Base-by-base conservation (phyloP, 2,888 invertebrate species). In the Bombylius discolor region DNA sequence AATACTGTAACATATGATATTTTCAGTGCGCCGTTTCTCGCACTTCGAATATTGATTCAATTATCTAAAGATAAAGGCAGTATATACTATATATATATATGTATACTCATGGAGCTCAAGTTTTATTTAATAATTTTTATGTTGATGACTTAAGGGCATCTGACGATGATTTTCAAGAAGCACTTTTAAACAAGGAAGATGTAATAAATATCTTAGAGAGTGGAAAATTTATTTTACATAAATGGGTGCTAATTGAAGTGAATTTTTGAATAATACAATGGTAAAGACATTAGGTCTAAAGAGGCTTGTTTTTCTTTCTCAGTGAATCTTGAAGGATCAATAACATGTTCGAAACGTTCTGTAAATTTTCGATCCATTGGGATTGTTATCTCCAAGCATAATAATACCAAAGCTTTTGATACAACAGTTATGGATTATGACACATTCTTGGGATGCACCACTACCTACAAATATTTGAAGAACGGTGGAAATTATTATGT, bases 281-380 rank as follows among this genome's bases (percentile, higher is more conserved):
- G 12, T 50, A 14, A 50, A 50, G 14, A 39, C 39, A 6, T 39
- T 50, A 50, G 42, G 50, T 4, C 36, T 50, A 5, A 42, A n/a
- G 50, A 50, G 5, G 50, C 42, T 23, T 9, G 12, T 4, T 50
- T 50, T 23, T 32, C n/a, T 32, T 47, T 32, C n/a, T n/a, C 32
- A 23, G 13, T 46, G 9, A 47, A 52, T 13, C 13, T 34, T 5
- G 34, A 52, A 5, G 8, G 13, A 12, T 14, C 23, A 33, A 23
- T 13, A 7, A 32, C 5, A 12, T 7, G 6, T 13, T 48, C 52
- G 5, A 52, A 57, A 39, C 33, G 57, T 7, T 47, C 39, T n/a
- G 49, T 57, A 23, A 34, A 46, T 55, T 6, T 58, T 49, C 46
- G 55, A 58, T 49, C 57, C 52, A 33, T 47, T 58, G 42, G 55